These are phyloP conservation scores for Esox masquinongy DNA, from an alignment of 2,797 vertebrate species.

Conservation along the genomic window DNA sequence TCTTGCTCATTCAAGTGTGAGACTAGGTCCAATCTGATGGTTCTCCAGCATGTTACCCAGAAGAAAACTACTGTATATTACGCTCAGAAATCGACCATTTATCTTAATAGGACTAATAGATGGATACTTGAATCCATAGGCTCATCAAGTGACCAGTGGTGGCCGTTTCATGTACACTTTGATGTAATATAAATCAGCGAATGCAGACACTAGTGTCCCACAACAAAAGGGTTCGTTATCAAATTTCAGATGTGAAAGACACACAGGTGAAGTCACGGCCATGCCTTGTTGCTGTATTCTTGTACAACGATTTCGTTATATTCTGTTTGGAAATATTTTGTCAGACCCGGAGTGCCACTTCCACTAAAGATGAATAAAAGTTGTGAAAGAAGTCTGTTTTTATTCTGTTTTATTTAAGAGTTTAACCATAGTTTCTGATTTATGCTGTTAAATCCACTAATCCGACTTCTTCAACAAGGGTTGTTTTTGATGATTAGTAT, in stretches of 20 bases:
- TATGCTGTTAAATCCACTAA: neutral
- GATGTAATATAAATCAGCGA: slow-evolving; percentile 5
- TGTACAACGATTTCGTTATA: slow-evolving; percentile 5
- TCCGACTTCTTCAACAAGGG: neutral
- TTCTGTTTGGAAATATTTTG: slow-evolving; percentile 9
- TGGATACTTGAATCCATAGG: slow-evolving; percentile 4
- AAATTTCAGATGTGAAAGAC: slow-evolving; percentile 7
- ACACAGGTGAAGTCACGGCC: neutral
- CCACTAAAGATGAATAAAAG: slow-evolving; percentile 13
- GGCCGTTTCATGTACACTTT: slow-evolving; percentile 8
- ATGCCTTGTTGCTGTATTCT: slow-evolving; percentile 3
- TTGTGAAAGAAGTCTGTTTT: neutral
- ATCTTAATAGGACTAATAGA: slow-evolving; percentile 5
- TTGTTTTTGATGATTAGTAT: neutral
- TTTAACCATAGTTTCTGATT: neutral
- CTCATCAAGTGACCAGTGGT: slow-evolving; percentile 4
- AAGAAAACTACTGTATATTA: slow-evolving; percentile 3
- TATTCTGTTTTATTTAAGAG: neutral
- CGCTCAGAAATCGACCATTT: slow-evolving; percentile 1
- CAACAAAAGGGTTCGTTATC: neutral
- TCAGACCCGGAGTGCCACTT: slow-evolving; percentile 8
- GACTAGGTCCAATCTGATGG: neutral
- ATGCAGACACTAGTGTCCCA: neutral
- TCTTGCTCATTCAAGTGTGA: neutral
- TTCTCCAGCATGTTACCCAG: slow-evolving; percentile 14